Evolutionary conservation across 1,140 invertebrate species (phyloP).

Genomic region (Cryptotermes secundus): DNA sequence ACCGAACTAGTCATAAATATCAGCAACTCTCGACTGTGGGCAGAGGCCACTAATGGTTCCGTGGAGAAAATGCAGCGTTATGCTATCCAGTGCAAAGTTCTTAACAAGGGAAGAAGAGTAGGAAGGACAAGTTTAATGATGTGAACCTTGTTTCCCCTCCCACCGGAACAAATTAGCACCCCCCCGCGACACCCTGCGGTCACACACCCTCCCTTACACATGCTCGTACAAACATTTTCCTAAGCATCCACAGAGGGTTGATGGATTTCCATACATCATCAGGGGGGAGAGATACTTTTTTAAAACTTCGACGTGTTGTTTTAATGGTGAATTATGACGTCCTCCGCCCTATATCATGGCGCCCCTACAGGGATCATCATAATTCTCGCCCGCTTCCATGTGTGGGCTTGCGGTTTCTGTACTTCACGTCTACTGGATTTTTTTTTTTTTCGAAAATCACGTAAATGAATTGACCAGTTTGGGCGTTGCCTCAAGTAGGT

Average conservation of each 20-base stretch:
- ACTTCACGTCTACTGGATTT: too few species aligned
- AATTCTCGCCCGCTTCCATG: too few species aligned
- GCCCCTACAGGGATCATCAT: too few species aligned
- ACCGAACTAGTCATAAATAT: too few species aligned
- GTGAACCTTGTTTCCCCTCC: background rate
- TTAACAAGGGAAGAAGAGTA: background rate
- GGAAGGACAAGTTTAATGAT: slow-evolving; percentile 1
- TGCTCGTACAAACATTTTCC: slow-evolving; percentile 2
- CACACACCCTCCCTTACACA: slow-evolving; percentile 6
- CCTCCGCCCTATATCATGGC: background rate
- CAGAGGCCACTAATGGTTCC: background rate
- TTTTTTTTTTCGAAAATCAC: too few species aligned
- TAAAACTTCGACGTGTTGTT: slow-evolving; percentile 9
- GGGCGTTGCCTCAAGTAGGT: too few species aligned
- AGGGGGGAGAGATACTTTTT: background rate
- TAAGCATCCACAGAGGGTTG: background rate
- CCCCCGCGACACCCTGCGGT: background rate
- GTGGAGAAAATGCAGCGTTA: background rate
- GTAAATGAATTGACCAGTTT: too few species aligned
- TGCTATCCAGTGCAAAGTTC: background rate
- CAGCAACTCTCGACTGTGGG: too few species aligned
- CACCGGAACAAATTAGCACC: slow-evolving; percentile 11
- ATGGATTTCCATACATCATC: slow-evolving; percentile 14
- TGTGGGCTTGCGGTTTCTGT: too few species aligned
- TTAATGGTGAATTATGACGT: slow-evolving; percentile 18